Evolutionary conservation across 2,888 invertebrate species (phyloP).

Genomic region (Agrotis clavis): DNA sequence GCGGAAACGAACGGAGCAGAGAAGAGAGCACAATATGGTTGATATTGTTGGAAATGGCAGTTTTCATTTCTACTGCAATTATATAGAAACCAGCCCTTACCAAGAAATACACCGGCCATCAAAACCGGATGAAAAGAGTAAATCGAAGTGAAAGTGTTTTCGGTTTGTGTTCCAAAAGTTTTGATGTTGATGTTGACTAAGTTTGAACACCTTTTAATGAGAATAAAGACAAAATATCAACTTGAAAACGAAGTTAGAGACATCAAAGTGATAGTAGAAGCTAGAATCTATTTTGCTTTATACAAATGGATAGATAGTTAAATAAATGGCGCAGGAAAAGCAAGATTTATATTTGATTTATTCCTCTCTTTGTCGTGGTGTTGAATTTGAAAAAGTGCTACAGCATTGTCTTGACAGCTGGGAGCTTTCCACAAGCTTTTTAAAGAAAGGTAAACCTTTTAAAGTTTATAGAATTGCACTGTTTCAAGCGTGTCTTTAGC

Average conservation of each 20-base stretch:
- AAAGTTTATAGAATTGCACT: constrained; percentile 16
- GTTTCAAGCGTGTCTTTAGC: background rate
- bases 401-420: constrained; percentile 21
- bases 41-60: background rate
- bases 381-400: constrained; percentile 33
- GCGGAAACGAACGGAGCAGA: background rate
- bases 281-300: background rate
- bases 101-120: constrained; percentile 25
- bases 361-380: background rate
- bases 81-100: too few species aligned
- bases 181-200: constrained; percentile 14
- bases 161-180: constrained; percentile 5
- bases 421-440: constrained; percentile 11
- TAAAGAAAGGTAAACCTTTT: constrained; percentile 1
- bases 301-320: background rate
- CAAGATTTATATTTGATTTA: constrained; percentile 18
- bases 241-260: background rate
- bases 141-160: constrained; percentile 25
- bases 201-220: constrained; percentile 24
- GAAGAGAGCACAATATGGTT: background rate
- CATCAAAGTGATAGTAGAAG: background rate
- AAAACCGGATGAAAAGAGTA: constrained; percentile 5
- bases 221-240: constrained; percentile 9
- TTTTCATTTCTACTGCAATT: background rate
- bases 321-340: constrained; percentile 9